These are phyloP conservation scores for Drosophila pectinifera DNA, from an alignment of 1,140 invertebrate species.

Conservation along the genomic window DNA sequence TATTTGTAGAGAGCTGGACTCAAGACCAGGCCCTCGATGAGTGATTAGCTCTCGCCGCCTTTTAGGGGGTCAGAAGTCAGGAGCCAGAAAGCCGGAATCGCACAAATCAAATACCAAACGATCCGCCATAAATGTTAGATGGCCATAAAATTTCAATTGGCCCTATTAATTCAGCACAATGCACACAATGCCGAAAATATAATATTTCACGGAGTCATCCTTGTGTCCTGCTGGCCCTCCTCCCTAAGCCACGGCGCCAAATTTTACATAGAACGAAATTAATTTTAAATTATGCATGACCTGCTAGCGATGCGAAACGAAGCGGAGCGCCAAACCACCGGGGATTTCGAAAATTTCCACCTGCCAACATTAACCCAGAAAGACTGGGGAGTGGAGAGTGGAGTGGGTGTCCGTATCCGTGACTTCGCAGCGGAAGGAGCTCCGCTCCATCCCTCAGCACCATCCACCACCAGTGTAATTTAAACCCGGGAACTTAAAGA, in stretches of 20 bases:
- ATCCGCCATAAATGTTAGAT: conserved; percentile 56
- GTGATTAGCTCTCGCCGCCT: conserved; percentile 12
- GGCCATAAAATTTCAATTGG: conserved; percentile 78
- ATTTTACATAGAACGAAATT: conserved; percentile 79
- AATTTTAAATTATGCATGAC: conserved; percentile 84
- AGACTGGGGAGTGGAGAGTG: conserved; percentile 9
- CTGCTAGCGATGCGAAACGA: conserved; percentile 49
- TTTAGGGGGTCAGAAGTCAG: conserved; percentile 4
- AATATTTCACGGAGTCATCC: conserved; percentile 58
- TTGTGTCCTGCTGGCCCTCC: not conserved
- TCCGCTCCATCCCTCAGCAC: not conserved
- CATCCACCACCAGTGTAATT: conserved; percentile 31
- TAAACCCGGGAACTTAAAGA: conserved; percentile 53
- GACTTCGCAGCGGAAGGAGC: conserved; percentile 12
- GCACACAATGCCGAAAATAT: conserved; percentile 61
- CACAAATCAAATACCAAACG: conserved; percentile 59
- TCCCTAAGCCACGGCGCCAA: conserved; percentile 48
- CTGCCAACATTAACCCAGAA: conserved; percentile 77
- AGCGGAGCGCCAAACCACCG: conserved; percentile 60
- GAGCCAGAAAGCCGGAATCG: conserved; percentile 8
- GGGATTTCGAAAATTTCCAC: conserved; percentile 80
- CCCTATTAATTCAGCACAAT: conserved; percentile 71
- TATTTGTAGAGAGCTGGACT: conserved; percentile 6
- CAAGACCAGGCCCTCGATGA: conserved; percentile 22
- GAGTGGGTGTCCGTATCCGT: conserved; percentile 30